These are phyloP conservation scores for Petroica traversi DNA, from an alignment of 2,113 vertebrate species.

Conservation along the genomic window DNA sequence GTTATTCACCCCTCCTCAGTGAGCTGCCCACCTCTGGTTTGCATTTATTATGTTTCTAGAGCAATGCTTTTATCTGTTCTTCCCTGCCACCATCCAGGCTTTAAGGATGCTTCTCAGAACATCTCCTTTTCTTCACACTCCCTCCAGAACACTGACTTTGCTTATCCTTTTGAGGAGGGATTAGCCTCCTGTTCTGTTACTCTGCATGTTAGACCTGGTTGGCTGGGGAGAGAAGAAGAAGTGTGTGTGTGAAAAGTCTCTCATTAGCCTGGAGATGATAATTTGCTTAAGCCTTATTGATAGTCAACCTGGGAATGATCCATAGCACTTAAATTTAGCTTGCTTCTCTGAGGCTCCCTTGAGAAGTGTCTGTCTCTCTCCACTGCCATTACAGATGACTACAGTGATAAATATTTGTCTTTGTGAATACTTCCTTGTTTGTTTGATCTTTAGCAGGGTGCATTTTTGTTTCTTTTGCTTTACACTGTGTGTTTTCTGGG, in stretches of 20 bases:
- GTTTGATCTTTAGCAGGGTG: not conserved
- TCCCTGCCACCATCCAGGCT: not conserved
- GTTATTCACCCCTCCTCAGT: not conserved
- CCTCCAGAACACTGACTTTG: not conserved
- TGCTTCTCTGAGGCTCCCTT: not conserved
- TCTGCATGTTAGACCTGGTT: not conserved
- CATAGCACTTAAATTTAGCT: not conserved
- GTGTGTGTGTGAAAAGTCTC: not conserved
- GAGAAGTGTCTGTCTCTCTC: not conserved
- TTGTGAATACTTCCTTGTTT: constrained; percentile 8
- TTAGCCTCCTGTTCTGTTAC: not conserved
- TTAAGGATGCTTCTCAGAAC: not conserved
- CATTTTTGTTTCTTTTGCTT: not conserved
- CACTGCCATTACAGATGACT: not conserved
- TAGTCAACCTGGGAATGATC: not conserved
- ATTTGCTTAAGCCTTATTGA: constrained; percentile 23
- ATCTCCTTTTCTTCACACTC: not conserved
- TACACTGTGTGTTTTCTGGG: not conserved
- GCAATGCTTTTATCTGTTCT: not conserved
- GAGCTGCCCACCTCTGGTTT: not conserved
- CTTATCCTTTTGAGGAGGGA: not conserved
- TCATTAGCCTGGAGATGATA: not conserved
- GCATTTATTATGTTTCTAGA: not conserved
- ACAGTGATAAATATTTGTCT: constrained; percentile 34
- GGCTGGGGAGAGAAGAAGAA: not conserved